These are phyloP conservation scores for Leptinotarsa undecemlineata DNA, from an alignment of 1,140 invertebrate genomes.

Conservation along the genomic window DNA sequence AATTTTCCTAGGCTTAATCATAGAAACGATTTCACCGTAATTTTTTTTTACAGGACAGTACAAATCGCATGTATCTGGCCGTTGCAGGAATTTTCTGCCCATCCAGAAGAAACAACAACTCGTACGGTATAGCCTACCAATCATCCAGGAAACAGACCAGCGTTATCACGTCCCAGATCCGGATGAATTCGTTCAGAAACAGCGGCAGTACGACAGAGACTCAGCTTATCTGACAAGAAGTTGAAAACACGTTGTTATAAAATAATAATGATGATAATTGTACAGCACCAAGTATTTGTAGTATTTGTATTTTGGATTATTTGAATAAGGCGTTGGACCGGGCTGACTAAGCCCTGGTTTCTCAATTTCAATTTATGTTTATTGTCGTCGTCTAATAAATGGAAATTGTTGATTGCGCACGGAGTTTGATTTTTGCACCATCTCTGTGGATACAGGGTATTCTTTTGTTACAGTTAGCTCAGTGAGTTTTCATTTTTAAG, in stretches of 20 bases:
- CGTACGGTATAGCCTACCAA: conserved; percentile 31
- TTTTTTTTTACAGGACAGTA: conserved; percentile 36
- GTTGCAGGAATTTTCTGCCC: conserved; percentile 33
- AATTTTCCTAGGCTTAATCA: background rate
- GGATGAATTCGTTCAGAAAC: conserved; percentile 29
- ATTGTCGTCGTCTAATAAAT: too few relatives aligned
- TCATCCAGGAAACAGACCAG: conserved; percentile 34
- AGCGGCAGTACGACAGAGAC: conserved; percentile 11
- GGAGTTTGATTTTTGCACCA: too few relatives aligned
- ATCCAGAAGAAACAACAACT: conserved; percentile 28
- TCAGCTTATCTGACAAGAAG: conserved; percentile 24
- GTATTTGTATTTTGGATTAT: too few relatives aligned
- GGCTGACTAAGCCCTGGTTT: too few relatives aligned
- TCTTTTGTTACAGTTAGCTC: too few relatives aligned
- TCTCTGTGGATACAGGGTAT: too few relatives aligned
- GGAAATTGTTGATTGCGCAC: too few relatives aligned
- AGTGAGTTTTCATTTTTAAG: too few relatives aligned
- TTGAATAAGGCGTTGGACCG: too few relatives aligned
- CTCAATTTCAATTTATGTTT: too few relatives aligned
- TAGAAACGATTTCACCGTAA: background rate
- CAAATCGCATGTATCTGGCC: conserved; percentile 37
- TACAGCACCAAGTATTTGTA: too few relatives aligned
- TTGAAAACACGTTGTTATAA: conserved; percentile 23
- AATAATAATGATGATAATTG: background rate
- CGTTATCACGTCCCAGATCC: conserved; percentile 29